These are phyloP conservation scores for Atta cephalotes DNA, from an alignment of 1,140 invertebrate species.

Conservation along the genomic window DNA sequence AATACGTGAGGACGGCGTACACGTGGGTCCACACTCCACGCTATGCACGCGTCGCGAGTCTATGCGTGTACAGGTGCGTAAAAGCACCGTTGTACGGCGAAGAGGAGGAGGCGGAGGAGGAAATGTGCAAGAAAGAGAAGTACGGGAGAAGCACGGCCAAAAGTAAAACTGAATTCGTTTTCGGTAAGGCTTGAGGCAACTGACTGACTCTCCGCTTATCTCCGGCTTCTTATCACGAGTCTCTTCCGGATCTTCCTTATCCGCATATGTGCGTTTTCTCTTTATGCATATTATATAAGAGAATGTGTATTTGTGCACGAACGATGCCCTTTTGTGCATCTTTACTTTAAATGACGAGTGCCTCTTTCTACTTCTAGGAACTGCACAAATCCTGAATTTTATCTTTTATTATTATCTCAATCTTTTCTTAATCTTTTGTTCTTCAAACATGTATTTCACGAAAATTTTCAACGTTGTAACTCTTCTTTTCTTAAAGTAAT, in stretches of 20 bases:
- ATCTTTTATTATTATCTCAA: not conserved
- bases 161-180: conserved; percentile 86
- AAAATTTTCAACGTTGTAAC: not conserved
- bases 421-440: not conserved
- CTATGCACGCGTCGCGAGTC: conserved; percentile 62
- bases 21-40: conserved; percentile 68
- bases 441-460: not conserved
- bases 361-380: not conserved
- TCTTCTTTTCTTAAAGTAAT: not conserved
- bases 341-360: not conserved
- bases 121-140: conserved; percentile 9
- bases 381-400: not conserved
- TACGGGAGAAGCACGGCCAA: conserved; percentile 75
- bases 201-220: conserved; percentile 57
- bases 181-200: conserved; percentile 77
- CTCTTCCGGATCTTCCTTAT: conserved; percentile 38
- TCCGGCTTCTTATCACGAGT: conserved; percentile 34
- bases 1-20: conserved; percentile 70
- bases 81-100: conserved; percentile 79
- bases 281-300: conserved; percentile 43
- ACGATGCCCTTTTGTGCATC: not conserved
- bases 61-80: conserved; percentile 79
- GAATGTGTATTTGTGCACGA: not conserved
- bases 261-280: conserved; percentile 5
- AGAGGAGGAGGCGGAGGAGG: not conserved